Evolutionary conservation across 2,888 invertebrate species (phyloP), one percentile per base, ranked within the genome.

Genomic region (Plebejus anna): DNA sequence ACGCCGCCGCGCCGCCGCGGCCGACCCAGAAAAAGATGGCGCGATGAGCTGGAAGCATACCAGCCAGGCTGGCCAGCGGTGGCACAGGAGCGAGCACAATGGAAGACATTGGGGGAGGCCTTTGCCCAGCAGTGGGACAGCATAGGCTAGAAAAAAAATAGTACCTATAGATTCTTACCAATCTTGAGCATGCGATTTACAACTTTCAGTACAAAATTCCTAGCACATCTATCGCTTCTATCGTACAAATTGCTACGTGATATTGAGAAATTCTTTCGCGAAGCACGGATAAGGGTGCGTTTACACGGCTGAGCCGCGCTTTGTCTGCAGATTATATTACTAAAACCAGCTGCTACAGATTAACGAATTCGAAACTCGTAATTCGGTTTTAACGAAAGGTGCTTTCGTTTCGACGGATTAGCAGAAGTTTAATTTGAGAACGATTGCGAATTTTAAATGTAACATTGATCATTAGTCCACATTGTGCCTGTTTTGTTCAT

Each of bases 281-380:
- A 79, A 75, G 78, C 72, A 77, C 79, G 78, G 80, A 80, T 80
- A 78, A 77, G 78, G 78, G 78, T 75, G 80, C 78, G 78, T 81
- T 81, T 77, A 76, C 78, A 79, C 70, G 79, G 76, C 80, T 80
- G 76, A 79, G 80, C 80, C 32, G 71, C 71, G 79, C 80, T 80
- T 80, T 79, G 79, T 78, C 75, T 76, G 72, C 77, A 76, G 75
- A 70, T 76, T 47, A 47, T 28, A 51, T 28, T 72, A 72, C 47
- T 51, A 13, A 73, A 47, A 47, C 72, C 28, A 47, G 47, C 70
- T 36, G 70, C 11, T 5, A 6, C 66, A 66, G 72, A 22, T 72
- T 42, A 42, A 28, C 72, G 72, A 47, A 22, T 11, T 72, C 47
- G 66, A 66, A 66, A 66, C 66, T 32, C 11, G 66, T 66, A 36